Percentiles rank a stretch among this genome's conserved stretches.
Conservation (phyloP, 2,113 vertebrate species). For the Chlamydotis undulata region DNA sequence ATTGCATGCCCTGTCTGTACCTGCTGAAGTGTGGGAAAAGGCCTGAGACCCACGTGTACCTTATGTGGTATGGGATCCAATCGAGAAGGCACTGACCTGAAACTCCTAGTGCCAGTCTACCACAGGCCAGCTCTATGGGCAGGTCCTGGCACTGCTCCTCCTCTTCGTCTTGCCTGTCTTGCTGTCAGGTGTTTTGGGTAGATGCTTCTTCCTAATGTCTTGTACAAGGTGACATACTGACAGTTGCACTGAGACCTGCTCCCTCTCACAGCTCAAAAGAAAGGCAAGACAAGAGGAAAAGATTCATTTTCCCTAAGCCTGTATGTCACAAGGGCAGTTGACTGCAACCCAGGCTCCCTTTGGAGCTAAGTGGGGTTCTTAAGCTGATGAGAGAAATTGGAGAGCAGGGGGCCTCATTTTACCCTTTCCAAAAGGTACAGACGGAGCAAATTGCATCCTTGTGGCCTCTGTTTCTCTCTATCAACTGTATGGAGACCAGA, state of each 20-base stretch:
- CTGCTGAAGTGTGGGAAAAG: neutral
- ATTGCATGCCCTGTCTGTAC: neutral
- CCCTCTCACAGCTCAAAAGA: neutral
- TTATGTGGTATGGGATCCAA: neutral
- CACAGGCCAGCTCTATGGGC: neutral
- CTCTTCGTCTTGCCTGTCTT: neutral
- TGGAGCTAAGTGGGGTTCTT: neutral
- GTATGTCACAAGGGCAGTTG: neutral
- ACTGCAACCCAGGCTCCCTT: neutral
- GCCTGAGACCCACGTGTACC: fast-evolving
- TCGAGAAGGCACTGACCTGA: neutral
- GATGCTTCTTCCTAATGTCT: neutral
- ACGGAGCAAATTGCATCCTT: neutral
- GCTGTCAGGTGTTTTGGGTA: neutral
- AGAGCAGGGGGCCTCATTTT: neutral
- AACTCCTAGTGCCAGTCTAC: neutral
- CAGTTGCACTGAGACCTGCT: neutral
- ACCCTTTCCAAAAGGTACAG: neutral
- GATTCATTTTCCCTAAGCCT: neutral
- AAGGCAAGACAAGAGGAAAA: neutral
- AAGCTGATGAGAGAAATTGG: neutral
- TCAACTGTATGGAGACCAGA: neutral
- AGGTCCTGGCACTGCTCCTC: neutral
- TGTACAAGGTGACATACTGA: neutral
- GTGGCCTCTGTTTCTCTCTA: neutral